phyloP scores from a whole-genome alignment of 2,113 vertebrate genomes.

The Dasyornis broadbenti region DNA sequence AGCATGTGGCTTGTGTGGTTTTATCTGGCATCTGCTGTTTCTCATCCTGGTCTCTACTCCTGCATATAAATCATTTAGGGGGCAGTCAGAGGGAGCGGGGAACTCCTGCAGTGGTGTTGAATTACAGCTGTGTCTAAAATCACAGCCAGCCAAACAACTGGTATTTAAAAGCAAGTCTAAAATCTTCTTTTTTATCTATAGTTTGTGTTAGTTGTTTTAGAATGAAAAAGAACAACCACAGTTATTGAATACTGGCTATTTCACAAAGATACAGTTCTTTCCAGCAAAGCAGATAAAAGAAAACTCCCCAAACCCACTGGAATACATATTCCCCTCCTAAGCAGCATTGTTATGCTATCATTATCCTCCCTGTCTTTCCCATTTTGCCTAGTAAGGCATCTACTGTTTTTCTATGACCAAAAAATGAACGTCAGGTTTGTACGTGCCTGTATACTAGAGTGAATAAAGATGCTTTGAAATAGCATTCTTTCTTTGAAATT shows the following conservation, averaged over 20 bases:
- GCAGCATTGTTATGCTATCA: background rate
- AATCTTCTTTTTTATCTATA: background rate
- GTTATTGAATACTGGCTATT: background rate
- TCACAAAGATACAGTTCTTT: background rate
- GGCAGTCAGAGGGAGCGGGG: background rate
- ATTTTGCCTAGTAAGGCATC: background rate
- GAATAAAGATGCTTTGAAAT: background rate
- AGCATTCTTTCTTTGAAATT: background rate
- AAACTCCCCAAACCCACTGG: background rate
- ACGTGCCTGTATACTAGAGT: background rate
- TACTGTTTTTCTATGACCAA: background rate
- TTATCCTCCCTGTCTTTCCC: background rate
- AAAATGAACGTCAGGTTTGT: background rate
- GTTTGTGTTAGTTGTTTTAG: background rate
- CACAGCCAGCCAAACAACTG: background rate
- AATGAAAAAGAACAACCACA: background rate
- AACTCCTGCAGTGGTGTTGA: background rate
- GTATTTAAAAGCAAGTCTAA: background rate
- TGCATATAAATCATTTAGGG: background rate
- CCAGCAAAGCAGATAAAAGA: conserved; percentile 4
- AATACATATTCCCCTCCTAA: background rate
- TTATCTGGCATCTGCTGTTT: conserved; percentile 10
- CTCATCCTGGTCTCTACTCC: background rate
- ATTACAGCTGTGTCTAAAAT: background rate
- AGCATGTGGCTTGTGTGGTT: background rate